These are phyloP conservation scores for Saccostrea echinata DNA, from an alignment of 1,140 invertebrate species.

Conservation along the genomic window DNA sequence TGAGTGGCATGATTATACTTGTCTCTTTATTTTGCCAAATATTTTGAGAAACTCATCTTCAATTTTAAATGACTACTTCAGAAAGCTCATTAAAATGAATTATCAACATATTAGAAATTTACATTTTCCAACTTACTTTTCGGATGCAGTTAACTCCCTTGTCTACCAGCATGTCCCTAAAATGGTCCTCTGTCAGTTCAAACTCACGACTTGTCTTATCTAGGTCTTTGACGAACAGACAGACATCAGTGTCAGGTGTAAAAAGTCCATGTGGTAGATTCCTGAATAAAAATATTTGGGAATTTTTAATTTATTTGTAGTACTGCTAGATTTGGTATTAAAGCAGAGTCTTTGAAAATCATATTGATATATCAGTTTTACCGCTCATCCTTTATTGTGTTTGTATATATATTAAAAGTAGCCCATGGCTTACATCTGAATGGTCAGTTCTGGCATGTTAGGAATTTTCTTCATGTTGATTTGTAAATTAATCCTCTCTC, in stretches of 20 bases:
- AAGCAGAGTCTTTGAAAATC: too few species aligned
- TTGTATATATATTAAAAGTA: too few species aligned
- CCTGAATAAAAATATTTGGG: conserved; percentile 54
- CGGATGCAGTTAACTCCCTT: conserved; percentile 60
- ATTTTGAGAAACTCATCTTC: too few species aligned
- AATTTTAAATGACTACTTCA: too few species aligned
- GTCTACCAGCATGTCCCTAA: conserved; percentile 70
- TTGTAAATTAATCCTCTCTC: conserved; percentile 61
- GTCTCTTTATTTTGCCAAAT: too few species aligned
- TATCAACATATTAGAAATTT: background rate
- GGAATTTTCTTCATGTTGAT: conserved; percentile 71
- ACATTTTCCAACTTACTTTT: background rate
- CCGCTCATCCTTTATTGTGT: too few species aligned
- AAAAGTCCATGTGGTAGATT: conserved; percentile 66
- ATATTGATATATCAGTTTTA: too few species aligned
- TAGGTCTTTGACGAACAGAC: conserved; percentile 79
- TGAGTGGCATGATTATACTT: too few species aligned
- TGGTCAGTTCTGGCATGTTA: conserved; percentile 58
- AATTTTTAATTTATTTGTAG: background rate
- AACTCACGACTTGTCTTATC: conserved; percentile 73
- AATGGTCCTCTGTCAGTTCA: conserved; percentile 74
- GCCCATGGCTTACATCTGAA: conserved; percentile 66
- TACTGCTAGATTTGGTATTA: background rate
- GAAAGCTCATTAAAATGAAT: background rate
- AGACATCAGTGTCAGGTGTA: conserved; percentile 67